A percentile compares a stretch with the other conserved stretches of the same genome.
Conservation (phyloP, 2,888 invertebrate genomes). For the Cyclophora punctaria region DNA sequence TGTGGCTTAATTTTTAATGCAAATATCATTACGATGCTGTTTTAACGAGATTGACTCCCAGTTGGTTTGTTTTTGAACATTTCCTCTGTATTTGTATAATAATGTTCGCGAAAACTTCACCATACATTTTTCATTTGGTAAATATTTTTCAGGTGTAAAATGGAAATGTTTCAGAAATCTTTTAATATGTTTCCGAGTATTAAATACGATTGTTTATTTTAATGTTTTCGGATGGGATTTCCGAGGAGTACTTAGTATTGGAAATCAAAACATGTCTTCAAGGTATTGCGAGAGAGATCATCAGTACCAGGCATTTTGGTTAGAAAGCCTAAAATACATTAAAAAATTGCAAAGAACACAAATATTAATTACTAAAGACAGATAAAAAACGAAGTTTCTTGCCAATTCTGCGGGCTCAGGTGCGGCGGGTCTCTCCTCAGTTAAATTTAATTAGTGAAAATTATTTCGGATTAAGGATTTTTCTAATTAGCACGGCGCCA, state of each 20-base stretch:
- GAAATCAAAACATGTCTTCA: too few species aligned
- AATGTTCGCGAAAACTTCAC: too few species aligned
- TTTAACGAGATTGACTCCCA: conserved; percentile 51
- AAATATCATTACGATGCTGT: conserved; percentile 54
- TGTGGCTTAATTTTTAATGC: conserved; percentile 50
- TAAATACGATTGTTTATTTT: too few species aligned
- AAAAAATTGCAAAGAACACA: conserved; percentile 14
- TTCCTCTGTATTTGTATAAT: conserved; percentile 22
- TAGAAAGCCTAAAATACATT: not conserved
- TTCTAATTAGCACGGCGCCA: conserved; percentile 45
- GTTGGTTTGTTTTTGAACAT: conserved; percentile 36
- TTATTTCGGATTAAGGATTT: conserved; percentile 58
- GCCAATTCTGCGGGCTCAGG: conserved; percentile 39
- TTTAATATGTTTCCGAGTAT: too few species aligned
- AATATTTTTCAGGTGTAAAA: too few species aligned
- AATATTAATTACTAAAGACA: conserved; percentile 24
- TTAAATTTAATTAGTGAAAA: conserved; percentile 61
- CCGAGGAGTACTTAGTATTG: too few species aligned
- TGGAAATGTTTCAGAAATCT: too few species aligned
- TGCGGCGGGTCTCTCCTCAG: conserved; percentile 33
- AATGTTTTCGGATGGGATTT: too few species aligned
- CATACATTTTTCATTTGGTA: too few species aligned
- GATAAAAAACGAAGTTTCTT: conserved; percentile 25
- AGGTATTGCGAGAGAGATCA: too few species aligned
- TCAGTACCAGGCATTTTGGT: too few species aligned